phyloP scores from a whole-genome alignment of 2,888 invertebrate genomes.

The Sesia bembeciformis region DNA sequence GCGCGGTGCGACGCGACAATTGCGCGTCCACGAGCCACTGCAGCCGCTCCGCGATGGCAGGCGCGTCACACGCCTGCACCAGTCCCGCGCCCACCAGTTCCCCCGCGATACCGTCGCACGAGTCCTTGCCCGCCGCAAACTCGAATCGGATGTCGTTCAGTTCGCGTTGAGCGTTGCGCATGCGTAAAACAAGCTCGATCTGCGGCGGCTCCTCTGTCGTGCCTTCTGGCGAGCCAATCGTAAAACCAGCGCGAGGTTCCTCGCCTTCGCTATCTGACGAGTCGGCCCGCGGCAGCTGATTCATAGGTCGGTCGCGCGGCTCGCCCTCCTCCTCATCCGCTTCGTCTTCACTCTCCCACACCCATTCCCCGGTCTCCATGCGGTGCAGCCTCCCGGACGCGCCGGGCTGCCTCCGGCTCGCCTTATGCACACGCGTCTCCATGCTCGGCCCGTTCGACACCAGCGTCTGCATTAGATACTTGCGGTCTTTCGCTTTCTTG shows the following conservation, averaged over 20 bases:
- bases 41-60: conserved; percentile 93
- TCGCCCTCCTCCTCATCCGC: conserved; percentile 75
- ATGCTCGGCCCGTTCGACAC: conserved; percentile 91
- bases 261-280: conserved; percentile 76
- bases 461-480: conserved; percentile 89
- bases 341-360: conserved; percentile 97
- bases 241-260: conserved; percentile 33
- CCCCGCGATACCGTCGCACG: conserved; percentile 95
- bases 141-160: conserved; percentile 99
- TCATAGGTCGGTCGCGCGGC: conserved; percentile 76
- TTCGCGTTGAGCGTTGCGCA: conserved; percentile 93
- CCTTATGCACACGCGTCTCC: conserved; percentile 94
- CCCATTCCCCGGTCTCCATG: conserved; percentile 98
- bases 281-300: conserved; percentile 74
- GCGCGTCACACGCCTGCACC: conserved; percentile 92
- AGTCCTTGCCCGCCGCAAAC: conserved; percentile 93
- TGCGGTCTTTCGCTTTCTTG: conserved; percentile 97
- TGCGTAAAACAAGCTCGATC: conserved; percentile 90
- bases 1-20: conserved; percentile 63
- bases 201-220: conserved; percentile 57
- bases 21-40: conserved; percentile 87
- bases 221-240: conserved; percentile 38
- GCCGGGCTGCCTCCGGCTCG: conserved; percentile 87
- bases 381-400: conserved; percentile 90
- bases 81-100: conserved; percentile 97